These are phyloP conservation scores for Drosophila subsilvestris DNA, from an alignment of 2,888 invertebrate genomes.

Conservation along the genomic window DNA sequence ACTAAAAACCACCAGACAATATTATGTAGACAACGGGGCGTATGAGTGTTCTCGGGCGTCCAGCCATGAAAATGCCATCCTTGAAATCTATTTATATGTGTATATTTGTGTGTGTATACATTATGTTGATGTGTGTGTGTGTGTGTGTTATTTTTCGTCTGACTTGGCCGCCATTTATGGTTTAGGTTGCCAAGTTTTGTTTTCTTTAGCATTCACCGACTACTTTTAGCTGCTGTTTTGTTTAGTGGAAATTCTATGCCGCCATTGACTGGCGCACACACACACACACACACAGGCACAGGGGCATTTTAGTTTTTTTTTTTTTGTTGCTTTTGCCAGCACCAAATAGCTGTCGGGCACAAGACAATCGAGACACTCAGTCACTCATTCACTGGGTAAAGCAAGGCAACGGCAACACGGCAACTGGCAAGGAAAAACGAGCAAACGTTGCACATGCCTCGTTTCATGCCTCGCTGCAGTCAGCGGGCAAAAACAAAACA, in stretches of 20 bases:
- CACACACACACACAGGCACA: slow-evolving; percentile 10
- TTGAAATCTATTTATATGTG: slow-evolving; percentile 22
- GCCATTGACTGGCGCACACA: slow-evolving; percentile 59
- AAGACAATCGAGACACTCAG: slow-evolving; percentile 66
- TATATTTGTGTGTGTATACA: not conserved
- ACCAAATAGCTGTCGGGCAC: slow-evolving; percentile 65
- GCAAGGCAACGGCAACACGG: slow-evolving; percentile 22
- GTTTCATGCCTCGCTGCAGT: slow-evolving; percentile 66
- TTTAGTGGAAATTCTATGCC: slow-evolving; percentile 64
- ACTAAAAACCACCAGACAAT: slow-evolving; percentile 26
- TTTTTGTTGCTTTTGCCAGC: slow-evolving; percentile 53
- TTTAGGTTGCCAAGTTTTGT: slow-evolving; percentile 61
- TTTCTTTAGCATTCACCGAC: slow-evolving; percentile 34
- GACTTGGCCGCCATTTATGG: slow-evolving; percentile 66
- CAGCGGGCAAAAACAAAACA: slow-evolving; percentile 1
- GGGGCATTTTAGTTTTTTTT: slow-evolving; percentile 41
- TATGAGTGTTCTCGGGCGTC: slow-evolving; percentile 34
- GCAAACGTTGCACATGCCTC: slow-evolving; percentile 72
- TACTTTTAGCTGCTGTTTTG: slow-evolving; percentile 30
- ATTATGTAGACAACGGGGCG: slow-evolving; percentile 29
- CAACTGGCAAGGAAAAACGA: slow-evolving; percentile 9
- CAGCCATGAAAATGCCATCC: slow-evolving; percentile 45
- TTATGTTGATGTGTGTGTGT: slow-evolving; percentile 17
- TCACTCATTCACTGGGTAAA: slow-evolving; percentile 47
- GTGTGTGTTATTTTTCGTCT: slow-evolving; percentile 36